Evolutionary conservation across 2,113 vertebrate species (phyloP).

Genomic region (Otocyon megalotis): DNA sequence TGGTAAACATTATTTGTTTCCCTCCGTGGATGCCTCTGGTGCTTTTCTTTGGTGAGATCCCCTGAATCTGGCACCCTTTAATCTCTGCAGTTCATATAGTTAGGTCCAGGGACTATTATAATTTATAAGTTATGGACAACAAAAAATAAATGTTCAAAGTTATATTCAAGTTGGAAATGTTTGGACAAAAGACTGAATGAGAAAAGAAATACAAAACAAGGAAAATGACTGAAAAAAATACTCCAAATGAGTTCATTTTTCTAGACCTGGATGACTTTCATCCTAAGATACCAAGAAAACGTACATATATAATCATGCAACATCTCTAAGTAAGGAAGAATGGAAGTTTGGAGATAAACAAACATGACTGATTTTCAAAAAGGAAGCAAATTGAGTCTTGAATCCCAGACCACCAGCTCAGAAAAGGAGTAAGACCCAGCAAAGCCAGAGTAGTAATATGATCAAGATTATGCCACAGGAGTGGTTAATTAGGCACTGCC

Average conservation of each 20-base stretch:
- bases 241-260: neutral
- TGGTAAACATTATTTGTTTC: neutral
- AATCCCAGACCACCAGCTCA: slow-evolving; percentile 8
- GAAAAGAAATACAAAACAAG: slow-evolving; percentile 23
- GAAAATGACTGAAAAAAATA: neutral
- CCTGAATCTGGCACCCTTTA: neutral
- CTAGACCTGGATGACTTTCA: slow-evolving; percentile 10
- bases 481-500: neutral
- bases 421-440: neutral
- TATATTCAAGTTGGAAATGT: slow-evolving; percentile 11
- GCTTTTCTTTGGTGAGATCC: neutral
- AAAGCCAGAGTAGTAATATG: neutral
- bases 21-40: neutral
- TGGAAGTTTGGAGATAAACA: neutral
- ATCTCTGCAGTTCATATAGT: slow-evolving; percentile 32
- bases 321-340: slow-evolving; percentile 39
- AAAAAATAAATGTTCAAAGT: neutral
- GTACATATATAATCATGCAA: neutral
- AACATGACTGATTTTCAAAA: slow-evolving; percentile 27
- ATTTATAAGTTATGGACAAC: neutral
- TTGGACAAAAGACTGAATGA: neutral
- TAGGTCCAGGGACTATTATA: neutral
- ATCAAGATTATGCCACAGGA: neutral
- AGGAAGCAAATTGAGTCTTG: neutral
- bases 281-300: neutral